These are phyloP conservation scores for Rhinolophus ferrumequinum DNA, from an alignment of 2,113 vertebrate genomes.

Conservation along the genomic window DNA sequence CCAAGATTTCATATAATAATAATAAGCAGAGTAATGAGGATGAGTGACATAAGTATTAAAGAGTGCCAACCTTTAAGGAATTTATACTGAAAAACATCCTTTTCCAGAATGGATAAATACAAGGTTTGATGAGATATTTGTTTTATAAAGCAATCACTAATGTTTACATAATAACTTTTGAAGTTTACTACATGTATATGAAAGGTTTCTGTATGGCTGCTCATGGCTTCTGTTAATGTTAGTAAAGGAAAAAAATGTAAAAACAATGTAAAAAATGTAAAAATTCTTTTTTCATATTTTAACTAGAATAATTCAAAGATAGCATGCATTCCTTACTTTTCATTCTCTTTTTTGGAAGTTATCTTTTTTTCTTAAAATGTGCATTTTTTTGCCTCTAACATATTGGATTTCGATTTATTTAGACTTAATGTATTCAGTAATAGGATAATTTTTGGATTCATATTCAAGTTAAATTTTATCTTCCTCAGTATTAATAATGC, in stretches of 20 bases:
- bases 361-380: constrained; percentile 8
- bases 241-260: neutral
- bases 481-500: neutral
- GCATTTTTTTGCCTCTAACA: neutral
- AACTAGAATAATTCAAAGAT: constrained; percentile 31
- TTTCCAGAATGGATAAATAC: neutral
- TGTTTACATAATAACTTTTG: constrained; percentile 9
- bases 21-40: neutral
- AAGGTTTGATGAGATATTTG: neutral
- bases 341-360: neutral
- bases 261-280: too few species aligned
- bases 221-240: neutral
- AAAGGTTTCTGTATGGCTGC: neutral
- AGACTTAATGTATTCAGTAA: constrained; percentile 7
- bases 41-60: neutral
- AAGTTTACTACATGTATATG: neutral
- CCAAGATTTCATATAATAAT: neutral
- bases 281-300: constrained; percentile 26
- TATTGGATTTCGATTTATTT: constrained; percentile 48
- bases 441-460: neutral
- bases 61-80: neutral
- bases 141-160: constrained; percentile 30
- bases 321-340: neutral
- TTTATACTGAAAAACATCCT: neutral
- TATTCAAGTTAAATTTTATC: neutral